A percentile compares a stretch with the other conserved stretches of the same genome.
phyloP scores from a whole-genome alignment of 2,797 vertebrate genomes.

The Falco rusticolus region DNA sequence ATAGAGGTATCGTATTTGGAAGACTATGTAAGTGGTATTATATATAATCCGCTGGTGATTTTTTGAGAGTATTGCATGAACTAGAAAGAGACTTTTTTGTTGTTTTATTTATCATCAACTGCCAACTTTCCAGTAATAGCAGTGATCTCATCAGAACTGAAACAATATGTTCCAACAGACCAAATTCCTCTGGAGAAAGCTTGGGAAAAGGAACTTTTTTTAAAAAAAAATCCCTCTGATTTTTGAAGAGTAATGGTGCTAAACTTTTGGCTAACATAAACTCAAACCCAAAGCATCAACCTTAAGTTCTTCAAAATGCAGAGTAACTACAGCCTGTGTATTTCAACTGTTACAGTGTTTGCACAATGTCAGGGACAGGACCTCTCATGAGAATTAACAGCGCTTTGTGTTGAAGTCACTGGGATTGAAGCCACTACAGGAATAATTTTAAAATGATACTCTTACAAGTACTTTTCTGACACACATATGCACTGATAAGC shows the following conservation, averaged over 20 bases:
- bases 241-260: background rate
- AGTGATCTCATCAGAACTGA: background rate
- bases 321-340: fast-evolving
- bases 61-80: background rate
- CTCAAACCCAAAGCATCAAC: fast-evolving
- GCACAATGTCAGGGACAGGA: fast-evolving
- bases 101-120: background rate
- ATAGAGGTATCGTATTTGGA: background rate
- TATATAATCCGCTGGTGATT: background rate
- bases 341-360: background rate
- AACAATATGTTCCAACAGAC: background rate
- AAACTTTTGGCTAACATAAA: background rate
- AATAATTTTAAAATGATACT: background rate
- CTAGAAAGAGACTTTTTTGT: fast-evolving
- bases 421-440: background rate
- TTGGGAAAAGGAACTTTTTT: fast-evolving
- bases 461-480: background rate
- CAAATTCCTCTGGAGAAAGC: background rate
- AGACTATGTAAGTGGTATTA: fast-evolving
- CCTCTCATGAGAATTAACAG: background rate
- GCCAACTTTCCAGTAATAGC: background rate
- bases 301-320: background rate
- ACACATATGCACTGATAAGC: fast-evolving
- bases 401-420: fast-evolving
- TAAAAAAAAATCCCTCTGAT: fast-evolving